Evolutionary conservation across 2,888 invertebrate species (phyloP).

Genomic region (Lepas anatifera): DNA sequence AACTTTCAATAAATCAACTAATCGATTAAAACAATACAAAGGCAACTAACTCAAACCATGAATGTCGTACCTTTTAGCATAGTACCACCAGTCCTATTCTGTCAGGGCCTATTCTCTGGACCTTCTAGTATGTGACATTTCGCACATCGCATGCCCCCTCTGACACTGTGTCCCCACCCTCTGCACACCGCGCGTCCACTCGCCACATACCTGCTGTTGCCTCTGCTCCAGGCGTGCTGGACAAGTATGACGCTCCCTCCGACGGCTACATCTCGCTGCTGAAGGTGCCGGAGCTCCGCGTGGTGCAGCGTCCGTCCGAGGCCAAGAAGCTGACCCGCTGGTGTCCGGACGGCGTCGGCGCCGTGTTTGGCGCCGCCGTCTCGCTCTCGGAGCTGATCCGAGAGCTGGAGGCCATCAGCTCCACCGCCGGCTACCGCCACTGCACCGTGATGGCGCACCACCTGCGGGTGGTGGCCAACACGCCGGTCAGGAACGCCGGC

Average conservation of each 20-base stretch:
- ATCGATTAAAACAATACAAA: too few relatives aligned
- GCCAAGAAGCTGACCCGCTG: conserved; percentile 27
- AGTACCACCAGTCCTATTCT: too few relatives aligned
- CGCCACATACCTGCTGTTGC: too few relatives aligned
- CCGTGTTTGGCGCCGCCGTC: conserved; percentile 45
- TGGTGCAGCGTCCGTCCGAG: conserved; percentile 43
- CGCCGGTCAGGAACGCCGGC: conserved; percentile 52
- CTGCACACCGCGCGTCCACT: too few relatives aligned
- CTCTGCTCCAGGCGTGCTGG: conserved; percentile 31
- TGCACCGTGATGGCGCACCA: conserved; percentile 44
- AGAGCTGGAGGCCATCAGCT: conserved; percentile 27
- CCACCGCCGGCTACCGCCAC: conserved; percentile 36
- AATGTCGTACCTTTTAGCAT: too few relatives aligned
- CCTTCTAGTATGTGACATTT: too few relatives aligned
- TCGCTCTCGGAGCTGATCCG: conserved; percentile 44
- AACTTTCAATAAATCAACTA: too few relatives aligned
- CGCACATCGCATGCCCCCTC: too few relatives aligned
- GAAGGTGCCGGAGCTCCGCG: conserved; percentile 41
- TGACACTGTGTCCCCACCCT: too few relatives aligned
- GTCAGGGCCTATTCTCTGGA: too few relatives aligned
- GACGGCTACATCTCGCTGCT: conserved; percentile 41
- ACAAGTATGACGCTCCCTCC: conserved; percentile 37
- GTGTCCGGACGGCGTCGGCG: conserved; percentile 30
- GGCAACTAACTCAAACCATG: too few relatives aligned
- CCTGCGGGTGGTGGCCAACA: conserved; percentile 53